A percentile compares a stretch with the other conserved stretches of the same genome.
These are phyloP conservation scores for Hoplias malabaricus DNA, from an alignment of 2,113 vertebrate species.

Conservation along the genomic window DNA sequence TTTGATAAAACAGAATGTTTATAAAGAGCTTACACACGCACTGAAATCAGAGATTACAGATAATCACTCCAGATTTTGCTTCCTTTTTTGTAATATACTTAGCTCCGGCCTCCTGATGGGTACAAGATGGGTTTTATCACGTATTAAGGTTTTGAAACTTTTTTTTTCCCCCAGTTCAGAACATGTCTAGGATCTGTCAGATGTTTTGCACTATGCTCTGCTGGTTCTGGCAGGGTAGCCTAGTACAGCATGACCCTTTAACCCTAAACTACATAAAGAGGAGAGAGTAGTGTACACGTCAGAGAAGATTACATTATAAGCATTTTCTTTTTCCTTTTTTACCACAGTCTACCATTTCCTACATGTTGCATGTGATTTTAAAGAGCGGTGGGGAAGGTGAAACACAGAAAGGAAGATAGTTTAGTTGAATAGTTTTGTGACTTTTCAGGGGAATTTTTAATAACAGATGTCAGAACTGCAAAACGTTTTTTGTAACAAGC, in stretches of 20 bases:
- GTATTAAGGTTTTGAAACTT: too few relatives aligned
- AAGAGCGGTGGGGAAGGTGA: not conserved
- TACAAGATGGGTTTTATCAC: too few relatives aligned
- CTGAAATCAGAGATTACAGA: too few relatives aligned
- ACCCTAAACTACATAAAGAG: slow-evolving; percentile 54
- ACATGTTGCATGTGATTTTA: slow-evolving; percentile 4
- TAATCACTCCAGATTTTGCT: too few relatives aligned
- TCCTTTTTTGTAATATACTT: too few relatives aligned
- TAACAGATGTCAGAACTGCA: not conserved
- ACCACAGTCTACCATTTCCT: not conserved
- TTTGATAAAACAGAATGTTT: not conserved
- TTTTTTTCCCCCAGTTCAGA: slow-evolving; percentile 32
- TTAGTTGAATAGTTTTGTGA: slow-evolving; percentile 1
- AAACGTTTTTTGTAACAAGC: not conserved
- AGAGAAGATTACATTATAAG: too few relatives aligned
- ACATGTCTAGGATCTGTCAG: slow-evolving; percentile 61
- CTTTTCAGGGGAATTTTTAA: slow-evolving; percentile 23
- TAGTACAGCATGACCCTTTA: slow-evolving; percentile 72
- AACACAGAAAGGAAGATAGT: not conserved
- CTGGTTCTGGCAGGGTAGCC: slow-evolving; percentile 39
- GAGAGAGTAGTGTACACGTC: slow-evolving; percentile 33
- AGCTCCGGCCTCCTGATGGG: too few relatives aligned
- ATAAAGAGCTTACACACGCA: not conserved
- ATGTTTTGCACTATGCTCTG: slow-evolving; percentile 73
- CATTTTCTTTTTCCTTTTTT: not conserved